Conservation (phyloP, 2,797 vertebrate species). For the Coreius guichenoti region DNA sequence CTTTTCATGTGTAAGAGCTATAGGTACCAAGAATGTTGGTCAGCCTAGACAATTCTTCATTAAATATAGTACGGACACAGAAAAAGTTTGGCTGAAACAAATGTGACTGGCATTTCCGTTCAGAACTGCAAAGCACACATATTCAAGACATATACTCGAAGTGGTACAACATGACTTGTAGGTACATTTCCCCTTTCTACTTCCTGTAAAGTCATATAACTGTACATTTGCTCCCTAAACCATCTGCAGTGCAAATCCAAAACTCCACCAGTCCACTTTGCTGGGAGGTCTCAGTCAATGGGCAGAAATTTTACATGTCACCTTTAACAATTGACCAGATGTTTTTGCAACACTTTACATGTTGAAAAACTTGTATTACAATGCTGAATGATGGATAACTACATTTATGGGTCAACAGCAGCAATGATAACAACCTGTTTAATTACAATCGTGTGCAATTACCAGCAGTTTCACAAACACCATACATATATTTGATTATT, state of each 20-base stretch:
- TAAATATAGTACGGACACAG: background rate
- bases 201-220: constrained; percentile 9
- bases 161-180: background rate
- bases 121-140: background rate
- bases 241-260: background rate
- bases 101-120: background rate
- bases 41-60: background rate
- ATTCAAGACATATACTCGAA: background rate
- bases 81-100: background rate
- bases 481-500: background rate
- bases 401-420: background rate
- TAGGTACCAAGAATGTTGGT: background rate
- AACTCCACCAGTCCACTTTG: background rate
- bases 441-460: background rate
- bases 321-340: background rate
- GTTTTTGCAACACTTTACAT: background rate
- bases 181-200: background rate
- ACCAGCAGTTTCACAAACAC: background rate
- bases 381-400: background rate
- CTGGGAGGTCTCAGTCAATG: background rate
- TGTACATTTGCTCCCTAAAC: background rate
- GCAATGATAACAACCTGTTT: constrained; percentile 3
- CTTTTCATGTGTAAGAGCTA: background rate
- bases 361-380: background rate
- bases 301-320: background rate